Evolutionary conservation across 2,113 vertebrate species (phyloP).

Genomic region (Phrynocephalus versicolor): DNA sequence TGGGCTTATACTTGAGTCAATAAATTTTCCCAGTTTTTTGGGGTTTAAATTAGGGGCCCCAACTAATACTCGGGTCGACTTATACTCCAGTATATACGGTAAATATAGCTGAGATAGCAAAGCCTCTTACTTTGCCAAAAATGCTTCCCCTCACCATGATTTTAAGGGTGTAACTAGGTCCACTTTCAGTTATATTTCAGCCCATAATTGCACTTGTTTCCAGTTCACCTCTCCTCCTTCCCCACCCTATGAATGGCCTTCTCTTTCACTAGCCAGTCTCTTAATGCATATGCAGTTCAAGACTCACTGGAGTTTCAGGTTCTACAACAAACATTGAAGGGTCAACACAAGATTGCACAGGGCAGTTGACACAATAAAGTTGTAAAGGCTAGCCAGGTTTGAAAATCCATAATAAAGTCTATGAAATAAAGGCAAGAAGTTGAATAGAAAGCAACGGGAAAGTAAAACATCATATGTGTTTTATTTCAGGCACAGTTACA

Average conservation of each 20-base stretch:
- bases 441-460: neutral
- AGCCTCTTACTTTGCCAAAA: neutral
- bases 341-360: no score
- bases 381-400: neutral
- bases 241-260: neutral
- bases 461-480: neutral
- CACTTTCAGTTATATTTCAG: constrained; percentile 13
- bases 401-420: neutral
- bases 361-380: neutral
- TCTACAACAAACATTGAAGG: neutral
- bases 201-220: neutral
- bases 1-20: no score
- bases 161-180: constrained; percentile 18
- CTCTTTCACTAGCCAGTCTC: neutral
- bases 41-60: no score
- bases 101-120: neutral
- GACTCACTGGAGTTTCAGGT: neutral
- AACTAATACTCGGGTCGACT: no score
- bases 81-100: no score
- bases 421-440: neutral
- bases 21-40: no score
- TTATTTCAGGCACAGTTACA: neutral
- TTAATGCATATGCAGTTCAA: neutral
- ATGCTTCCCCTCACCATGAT: neutral
- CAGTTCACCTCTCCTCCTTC: neutral